Base-by-base conservation (phyloP, 2,797 vertebrate genomes). In the Hirundo rustica region DNA sequence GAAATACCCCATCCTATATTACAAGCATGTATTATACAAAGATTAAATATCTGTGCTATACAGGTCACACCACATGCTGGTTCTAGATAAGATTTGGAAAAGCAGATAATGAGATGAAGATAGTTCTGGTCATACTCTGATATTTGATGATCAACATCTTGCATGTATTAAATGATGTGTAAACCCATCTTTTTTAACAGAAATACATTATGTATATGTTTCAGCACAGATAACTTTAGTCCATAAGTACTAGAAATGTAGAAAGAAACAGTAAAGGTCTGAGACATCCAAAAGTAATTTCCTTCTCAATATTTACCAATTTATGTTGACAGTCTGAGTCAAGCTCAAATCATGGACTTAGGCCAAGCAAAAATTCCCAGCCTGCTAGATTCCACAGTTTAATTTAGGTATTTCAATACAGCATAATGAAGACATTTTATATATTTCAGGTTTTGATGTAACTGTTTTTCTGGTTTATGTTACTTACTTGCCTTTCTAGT, bases 111-210 rank as follows among this genome's bases (percentile, higher is more conserved):
- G 92, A 89, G 58, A 83, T 75, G 25, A 90, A 95, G 85, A 71
- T 29, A 51, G 42, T 47, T 96, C 81, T 92, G 54, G 71, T 64
- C 47, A 76, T 73, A 72, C 65, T 88, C 73, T 76, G 83, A 81
- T 78, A 86, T 90, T 91, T 48, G 15, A 54, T 88, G 50, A 96
- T 80, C 38, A 97, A 95, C 95, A 93, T 70, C 44, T 68, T 47
- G 7, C 21, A 48, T 88, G 34, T 45, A 92, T 79, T 86, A 90
- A 68, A 76, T 93, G 40, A 89, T 73, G 42, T 20, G 88, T 16
- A 94, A 95, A 93, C 67, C n/a, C 70, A 32, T 83, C 85, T 91
- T 54, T 57, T 80, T 89, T 34, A 94, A 90, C 66, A 85, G 11
- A 75, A 71, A 78, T 54, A 47, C 32, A 50, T 9, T 14, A 27